Base-by-base conservation (phyloP, 2,888 invertebrate genomes). In the Dascillus cervinus region DNA sequence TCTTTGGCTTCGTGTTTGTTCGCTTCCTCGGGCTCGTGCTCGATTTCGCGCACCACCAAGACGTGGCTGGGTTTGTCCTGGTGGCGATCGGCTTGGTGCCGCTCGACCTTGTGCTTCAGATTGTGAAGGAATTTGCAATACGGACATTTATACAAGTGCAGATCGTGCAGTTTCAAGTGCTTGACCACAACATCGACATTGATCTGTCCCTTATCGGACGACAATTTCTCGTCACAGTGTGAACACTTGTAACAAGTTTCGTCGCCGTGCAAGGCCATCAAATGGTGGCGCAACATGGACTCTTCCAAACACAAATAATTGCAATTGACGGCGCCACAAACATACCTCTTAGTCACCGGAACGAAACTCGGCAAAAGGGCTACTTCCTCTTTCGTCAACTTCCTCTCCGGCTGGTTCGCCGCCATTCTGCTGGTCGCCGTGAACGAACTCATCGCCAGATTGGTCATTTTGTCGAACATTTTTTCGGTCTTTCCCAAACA, bases 381-480 rank as follows among this genome's bases (percentile, higher is more conserved):
- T 21, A 37, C 29, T 13, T 37, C 37, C 17, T 39, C 41, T 25
- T 36, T 30, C 4, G 29, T 11, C n/a, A 30, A 3, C 28, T 19
- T 47, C 41, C 24, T 48, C 48, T 3, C 58, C 58, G 4, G 10
- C 6, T 20, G 26, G 8, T 12, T 20, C 4, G 26, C 10, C 2
- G 65, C 62, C 66, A 67, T 69, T 21, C 67, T 55, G n/a, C 35
- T 29, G 53, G 58, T 3, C 59, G 60, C 5, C 44, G 38, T 11
- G 32, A 45, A 36, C 53, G 64, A 83, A 44, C 80, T 83, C n/a
- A 80, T 78, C 0, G 88, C 86, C 10, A 86, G 69, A 57, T 88
- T 88, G 0, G 79, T 72, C 88, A 88, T 88, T 57, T 80, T 83
- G 57, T 88, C 87, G 53, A 87, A 88, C 72, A 86, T 83, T 44